Percentiles rank a stretch among this genome's conserved stretches.
Conservation (phyloP, 1,140 invertebrate species). For the Drosophila suzukii region DNA sequence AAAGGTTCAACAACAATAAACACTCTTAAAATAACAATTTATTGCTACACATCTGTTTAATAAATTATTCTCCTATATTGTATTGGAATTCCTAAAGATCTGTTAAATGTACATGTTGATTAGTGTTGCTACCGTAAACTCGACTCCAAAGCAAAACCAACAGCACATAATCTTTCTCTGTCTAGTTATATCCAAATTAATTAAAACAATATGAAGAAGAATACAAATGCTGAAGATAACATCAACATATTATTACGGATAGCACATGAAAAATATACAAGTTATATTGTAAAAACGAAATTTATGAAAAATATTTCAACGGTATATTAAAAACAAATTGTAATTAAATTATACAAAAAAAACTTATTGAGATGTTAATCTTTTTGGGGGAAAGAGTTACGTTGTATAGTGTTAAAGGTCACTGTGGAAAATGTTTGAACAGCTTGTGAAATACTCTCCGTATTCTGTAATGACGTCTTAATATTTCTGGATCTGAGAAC, state of each 20-base stretch:
- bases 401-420: too few species aligned
- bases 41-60: constrained; percentile 51
- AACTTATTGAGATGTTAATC: not conserved
- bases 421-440: too few species aligned
- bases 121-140: constrained; percentile 63
- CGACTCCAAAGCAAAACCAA: constrained; percentile 42
- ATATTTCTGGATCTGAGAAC: too few species aligned
- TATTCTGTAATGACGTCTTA: too few species aligned
- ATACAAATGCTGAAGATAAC: constrained; percentile 43
- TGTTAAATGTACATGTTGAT: constrained; percentile 61
- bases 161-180: constrained; percentile 53
- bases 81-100: constrained; percentile 75
- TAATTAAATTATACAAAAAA: constrained; percentile 13
- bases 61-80: constrained; percentile 64
- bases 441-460: too few species aligned
- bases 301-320: constrained; percentile 50
- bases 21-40: constrained; percentile 29
- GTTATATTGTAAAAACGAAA: constrained; percentile 61
- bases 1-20: constrained; percentile 26
- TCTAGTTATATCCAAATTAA: constrained; percentile 44
- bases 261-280: constrained; percentile 46
- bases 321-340: constrained; percentile 52
- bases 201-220: constrained; percentile 17
- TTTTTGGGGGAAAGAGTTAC: constrained; percentile 1
- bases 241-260: constrained; percentile 27